Percentiles rank a stretch among this genome's conserved stretches.
phyloP scores from a whole-genome alignment of 2,113 vertebrate genomes.

The Tenrec ecaudatus region DNA sequence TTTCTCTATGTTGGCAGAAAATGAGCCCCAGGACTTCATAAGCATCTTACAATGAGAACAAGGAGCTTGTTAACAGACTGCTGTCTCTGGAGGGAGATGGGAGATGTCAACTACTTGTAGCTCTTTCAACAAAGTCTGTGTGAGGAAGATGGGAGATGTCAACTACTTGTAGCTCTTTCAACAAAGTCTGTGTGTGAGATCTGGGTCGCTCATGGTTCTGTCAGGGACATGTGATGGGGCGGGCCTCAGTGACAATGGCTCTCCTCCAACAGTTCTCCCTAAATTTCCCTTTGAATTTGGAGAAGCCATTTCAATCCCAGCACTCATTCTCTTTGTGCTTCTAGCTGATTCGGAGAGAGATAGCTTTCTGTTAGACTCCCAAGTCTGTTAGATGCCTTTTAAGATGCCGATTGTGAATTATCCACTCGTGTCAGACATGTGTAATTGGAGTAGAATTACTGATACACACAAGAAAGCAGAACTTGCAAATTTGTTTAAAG shows the following conservation, averaged over 20 bases:
- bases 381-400: conserved; percentile 52
- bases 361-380: conserved; percentile 56
- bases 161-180: background rate
- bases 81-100: background rate
- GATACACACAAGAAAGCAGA: conserved; percentile 75
- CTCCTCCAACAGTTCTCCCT: conserved; percentile 8
- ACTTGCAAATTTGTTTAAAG: conserved; percentile 81
- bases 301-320: conserved; percentile 18
- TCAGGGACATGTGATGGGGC: background rate
- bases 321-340: conserved; percentile 46
- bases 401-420: conserved; percentile 74
- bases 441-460: conserved; percentile 78
- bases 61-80: background rate
- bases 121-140: background rate
- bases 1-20: conserved; percentile 14
- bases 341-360: background rate
- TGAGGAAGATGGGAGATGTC: too few species aligned
- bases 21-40: background rate
- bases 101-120: background rate
- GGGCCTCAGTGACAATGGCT: background rate
- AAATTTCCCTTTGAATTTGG: conserved; percentile 29
- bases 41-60: background rate
- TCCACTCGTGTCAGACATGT: conserved; percentile 35
- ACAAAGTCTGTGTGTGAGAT: background rate
- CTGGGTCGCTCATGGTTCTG: background rate